A percentile compares a stretch with the other conserved stretches of the same genome.
phyloP scores from a whole-genome alignment of 35 echinoderm and acorn worm species.

The Chiridota heheva region DNA sequence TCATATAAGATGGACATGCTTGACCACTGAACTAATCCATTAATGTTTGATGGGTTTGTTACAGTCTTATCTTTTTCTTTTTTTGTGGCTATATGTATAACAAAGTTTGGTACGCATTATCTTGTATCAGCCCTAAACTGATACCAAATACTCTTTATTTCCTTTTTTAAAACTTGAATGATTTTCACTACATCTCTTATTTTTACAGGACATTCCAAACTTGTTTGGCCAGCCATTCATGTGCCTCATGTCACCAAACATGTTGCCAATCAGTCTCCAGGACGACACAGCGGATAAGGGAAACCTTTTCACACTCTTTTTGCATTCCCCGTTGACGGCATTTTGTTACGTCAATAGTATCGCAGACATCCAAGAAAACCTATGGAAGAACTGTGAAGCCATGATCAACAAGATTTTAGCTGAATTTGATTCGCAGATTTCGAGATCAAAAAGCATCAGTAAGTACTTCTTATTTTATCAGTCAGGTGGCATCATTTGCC shows the following conservation, averaged over 20 bases:
- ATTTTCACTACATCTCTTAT: constrained; percentile 1
- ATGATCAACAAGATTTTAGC: constrained; percentile 81
- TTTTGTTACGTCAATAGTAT: constrained; percentile 88
- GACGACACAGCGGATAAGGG: constrained; percentile 75
- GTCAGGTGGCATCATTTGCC: too few species aligned
- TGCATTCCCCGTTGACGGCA: constrained; percentile 75
- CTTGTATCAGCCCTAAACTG: not conserved
- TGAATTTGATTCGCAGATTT: constrained; percentile 58
- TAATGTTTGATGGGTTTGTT: too few species aligned
- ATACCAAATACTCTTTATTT: too few species aligned
- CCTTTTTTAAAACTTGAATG: too few species aligned
- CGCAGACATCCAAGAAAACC: constrained; percentile 62
- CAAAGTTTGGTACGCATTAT: too few species aligned
- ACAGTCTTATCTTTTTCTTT: too few species aligned
- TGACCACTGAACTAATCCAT: too few species aligned
- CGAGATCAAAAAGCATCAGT: constrained; percentile 85
- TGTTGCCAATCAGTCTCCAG: constrained; percentile 63
- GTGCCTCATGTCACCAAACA: constrained; percentile 84
- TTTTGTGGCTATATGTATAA: too few species aligned
- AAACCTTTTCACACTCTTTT: constrained; percentile 94
- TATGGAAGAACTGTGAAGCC: constrained; percentile 88
- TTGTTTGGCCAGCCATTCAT: constrained; percentile 95
- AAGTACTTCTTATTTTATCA: not conserved
- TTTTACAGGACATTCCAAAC: constrained; percentile 88
- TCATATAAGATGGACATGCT: too few species aligned